Evolutionary conservation across 2,888 invertebrate species (phyloP).

Genomic region (Lepidochrysops patricia): DNA sequence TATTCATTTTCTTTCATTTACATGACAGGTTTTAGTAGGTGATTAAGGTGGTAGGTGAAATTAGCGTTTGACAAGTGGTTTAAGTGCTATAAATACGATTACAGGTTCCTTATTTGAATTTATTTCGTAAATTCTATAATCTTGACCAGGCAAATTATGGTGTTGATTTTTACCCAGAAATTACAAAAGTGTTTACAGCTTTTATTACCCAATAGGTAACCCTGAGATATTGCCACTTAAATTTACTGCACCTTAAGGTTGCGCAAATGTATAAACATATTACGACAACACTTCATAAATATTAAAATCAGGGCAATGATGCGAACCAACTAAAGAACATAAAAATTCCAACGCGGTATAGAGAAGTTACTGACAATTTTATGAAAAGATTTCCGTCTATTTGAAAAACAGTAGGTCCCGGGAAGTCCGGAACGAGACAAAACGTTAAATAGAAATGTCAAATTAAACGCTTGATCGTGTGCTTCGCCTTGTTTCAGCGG

Average conservation of each 20-base stretch:
- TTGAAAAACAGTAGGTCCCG: too few relatives aligned
- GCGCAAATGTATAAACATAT: slow-evolving; percentile 4
- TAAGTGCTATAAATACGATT: neutral
- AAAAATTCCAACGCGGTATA: neutral
- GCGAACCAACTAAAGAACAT: neutral
- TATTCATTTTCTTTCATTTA: neutral
- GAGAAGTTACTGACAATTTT: neutral
- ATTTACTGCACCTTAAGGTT: neutral
- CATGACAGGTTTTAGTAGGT: neutral
- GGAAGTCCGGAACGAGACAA: too few relatives aligned
- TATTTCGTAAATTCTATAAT: too few relatives aligned
- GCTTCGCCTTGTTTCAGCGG: too few relatives aligned
- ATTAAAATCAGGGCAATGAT: neutral
- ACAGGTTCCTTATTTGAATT: too few relatives aligned
- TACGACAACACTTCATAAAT: slow-evolving; percentile 5
- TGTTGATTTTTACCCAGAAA: neutral
- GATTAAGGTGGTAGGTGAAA: neutral
- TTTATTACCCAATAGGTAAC: slow-evolving; percentile 3
- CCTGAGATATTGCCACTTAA: neutral
- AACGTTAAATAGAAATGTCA: too few relatives aligned
- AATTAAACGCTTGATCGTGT: too few relatives aligned
- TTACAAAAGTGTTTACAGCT: neutral
- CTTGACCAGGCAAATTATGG: neutral
- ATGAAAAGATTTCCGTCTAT: too few relatives aligned
- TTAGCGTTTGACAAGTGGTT: neutral